Conservation (phyloP, 2,888 invertebrate genomes). For the Epirrhoe tristata region DNA sequence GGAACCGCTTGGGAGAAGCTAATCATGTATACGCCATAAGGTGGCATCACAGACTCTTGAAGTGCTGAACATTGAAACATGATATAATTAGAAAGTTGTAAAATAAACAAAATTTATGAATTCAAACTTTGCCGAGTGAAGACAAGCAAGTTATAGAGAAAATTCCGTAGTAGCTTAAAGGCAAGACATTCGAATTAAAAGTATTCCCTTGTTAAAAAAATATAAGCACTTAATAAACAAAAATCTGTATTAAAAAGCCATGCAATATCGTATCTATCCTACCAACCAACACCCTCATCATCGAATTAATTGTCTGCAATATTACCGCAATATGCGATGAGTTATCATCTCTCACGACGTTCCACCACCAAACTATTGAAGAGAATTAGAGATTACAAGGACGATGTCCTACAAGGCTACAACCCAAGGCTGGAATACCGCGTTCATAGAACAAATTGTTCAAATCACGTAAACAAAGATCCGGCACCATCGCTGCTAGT, state of each 20-base stretch:
- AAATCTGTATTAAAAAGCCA: not conserved
- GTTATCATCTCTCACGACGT: not conserved
- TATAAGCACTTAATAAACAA: too few relatives aligned
- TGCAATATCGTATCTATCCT: not conserved
- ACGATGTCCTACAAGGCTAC: conserved; percentile 18
- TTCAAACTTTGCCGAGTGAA: too few relatives aligned
- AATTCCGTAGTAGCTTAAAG: too few relatives aligned
- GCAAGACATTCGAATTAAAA: not conserved
- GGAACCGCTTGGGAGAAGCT: too few relatives aligned
- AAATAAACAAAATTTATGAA: too few relatives aligned
- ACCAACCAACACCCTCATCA: not conserved
- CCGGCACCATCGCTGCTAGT: conserved; percentile 22
- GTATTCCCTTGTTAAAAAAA: too few relatives aligned
- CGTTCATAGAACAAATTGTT: conserved; percentile 13
- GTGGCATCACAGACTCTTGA: too few relatives aligned
- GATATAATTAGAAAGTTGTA: too few relatives aligned
- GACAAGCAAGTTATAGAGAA: too few relatives aligned
- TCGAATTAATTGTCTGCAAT: not conserved
- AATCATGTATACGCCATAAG: too few relatives aligned
- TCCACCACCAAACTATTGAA: conserved; percentile 16
- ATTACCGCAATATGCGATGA: not conserved
- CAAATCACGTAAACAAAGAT: conserved; percentile 17
- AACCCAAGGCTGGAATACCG: conserved; percentile 10
- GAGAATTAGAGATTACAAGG: conserved; percentile 16
- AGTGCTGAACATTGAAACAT: too few relatives aligned